Conservation (phyloP, 2,888 invertebrate genomes). For the Protophormia terraenovae region DNA sequence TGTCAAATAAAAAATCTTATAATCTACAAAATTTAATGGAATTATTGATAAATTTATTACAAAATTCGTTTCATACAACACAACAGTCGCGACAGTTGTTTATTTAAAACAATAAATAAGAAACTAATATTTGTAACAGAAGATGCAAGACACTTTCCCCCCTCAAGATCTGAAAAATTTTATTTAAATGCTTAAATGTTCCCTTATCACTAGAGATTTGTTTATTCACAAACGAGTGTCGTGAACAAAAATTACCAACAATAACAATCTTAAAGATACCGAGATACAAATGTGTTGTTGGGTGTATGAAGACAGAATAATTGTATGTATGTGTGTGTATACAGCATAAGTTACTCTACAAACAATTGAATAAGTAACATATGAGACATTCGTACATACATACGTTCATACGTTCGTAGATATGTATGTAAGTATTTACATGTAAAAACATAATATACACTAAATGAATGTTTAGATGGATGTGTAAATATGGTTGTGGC, state of each 20-base stretch:
- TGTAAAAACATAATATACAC: neutral
- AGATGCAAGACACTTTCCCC: no score
- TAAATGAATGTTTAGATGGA: neutral
- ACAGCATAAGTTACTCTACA: neutral
- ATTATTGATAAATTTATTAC: neutral
- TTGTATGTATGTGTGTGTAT: neutral
- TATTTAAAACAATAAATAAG: neutral
- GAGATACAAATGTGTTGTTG: neutral
- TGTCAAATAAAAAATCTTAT: neutral
- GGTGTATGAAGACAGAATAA: neutral
- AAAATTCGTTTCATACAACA: neutral
- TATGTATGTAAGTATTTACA: neutral
- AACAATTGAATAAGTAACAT: neutral
- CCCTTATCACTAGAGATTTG: neutral
- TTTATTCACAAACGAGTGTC: neutral
- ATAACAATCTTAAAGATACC: neutral
- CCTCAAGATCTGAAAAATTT: neutral
- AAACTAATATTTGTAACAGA: neutral
- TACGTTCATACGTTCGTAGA: no score
- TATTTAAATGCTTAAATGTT: neutral
- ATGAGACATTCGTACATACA: neutral
- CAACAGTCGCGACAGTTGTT: neutral
- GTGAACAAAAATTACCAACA: neutral
- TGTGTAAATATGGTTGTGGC: neutral
- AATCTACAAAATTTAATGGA: neutral